Evolutionary conservation across 2,888 invertebrate genomes (phyloP).

Genomic region (Prionchulus punctatus): DNA sequence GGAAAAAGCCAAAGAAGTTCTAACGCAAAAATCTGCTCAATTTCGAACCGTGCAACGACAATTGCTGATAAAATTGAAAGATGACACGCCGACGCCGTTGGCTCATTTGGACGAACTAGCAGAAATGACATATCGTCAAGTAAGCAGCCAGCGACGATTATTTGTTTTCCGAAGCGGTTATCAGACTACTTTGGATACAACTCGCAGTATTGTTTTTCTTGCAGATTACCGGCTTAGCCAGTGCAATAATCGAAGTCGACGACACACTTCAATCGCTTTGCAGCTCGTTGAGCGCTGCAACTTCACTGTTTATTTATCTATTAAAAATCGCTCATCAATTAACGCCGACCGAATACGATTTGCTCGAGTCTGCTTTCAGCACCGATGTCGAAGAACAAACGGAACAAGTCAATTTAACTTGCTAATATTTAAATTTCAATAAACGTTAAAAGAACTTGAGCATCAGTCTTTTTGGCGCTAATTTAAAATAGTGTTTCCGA

Average conservation of each 20-base stretch:
- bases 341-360: not conserved
- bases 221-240: not conserved
- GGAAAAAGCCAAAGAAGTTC: conserved; percentile 32
- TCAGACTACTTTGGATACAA: too few relatives aligned
- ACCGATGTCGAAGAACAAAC: not conserved
- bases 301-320: not conserved
- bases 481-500: too few relatives aligned
- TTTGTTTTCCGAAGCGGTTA: not conserved
- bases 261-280: not conserved
- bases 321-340: not conserved
- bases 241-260: not conserved
- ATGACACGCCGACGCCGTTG: conserved; percentile 57
- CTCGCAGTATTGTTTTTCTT: not conserved
- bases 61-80: conserved; percentile 57
- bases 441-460: too few relatives aligned
- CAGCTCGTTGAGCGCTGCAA: not conserved
- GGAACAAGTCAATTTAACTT: not conserved
- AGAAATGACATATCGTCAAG: conserved; percentile 51
- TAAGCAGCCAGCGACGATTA: conserved; percentile 13
- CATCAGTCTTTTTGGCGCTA: too few relatives aligned
- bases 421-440: too few relatives aligned
- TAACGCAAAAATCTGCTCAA: conserved; percentile 47
- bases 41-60: conserved; percentile 59
- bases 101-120: conserved; percentile 53
- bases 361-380: not conserved